Evolutionary conservation across 2,113 vertebrate species (phyloP).

Genomic region (Alethe castanea): DNA sequence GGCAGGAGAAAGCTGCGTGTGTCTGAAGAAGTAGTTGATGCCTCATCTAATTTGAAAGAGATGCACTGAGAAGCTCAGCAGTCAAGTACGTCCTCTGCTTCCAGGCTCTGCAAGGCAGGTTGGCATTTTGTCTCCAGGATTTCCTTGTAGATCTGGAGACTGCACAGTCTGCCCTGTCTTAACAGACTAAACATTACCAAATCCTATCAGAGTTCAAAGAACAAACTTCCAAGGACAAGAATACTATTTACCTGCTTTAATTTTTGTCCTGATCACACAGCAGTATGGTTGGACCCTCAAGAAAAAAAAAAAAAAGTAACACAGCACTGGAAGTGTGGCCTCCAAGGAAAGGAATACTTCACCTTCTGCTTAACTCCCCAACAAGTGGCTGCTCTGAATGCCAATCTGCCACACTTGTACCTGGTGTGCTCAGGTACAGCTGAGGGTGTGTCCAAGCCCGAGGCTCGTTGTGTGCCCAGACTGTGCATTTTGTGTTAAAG

Average conservation of each 20-base stretch:
- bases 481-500: neutral
- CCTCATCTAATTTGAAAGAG: neutral
- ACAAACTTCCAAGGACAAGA: neutral
- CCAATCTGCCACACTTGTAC: neutral
- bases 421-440: neutral
- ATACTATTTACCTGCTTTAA: neutral
- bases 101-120: neutral
- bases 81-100: neutral
- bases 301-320: neutral
- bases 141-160: neutral
- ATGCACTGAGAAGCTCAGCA: neutral
- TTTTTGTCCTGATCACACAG: neutral
- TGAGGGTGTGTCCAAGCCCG: fast-evolving
- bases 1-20: neutral
- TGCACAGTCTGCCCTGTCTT: neutral
- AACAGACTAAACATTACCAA: neutral
- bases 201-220: neutral
- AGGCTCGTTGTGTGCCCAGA: neutral
- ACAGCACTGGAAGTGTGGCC: neutral
- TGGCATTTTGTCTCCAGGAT: neutral
- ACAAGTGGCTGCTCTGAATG: neutral
- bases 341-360: neutral
- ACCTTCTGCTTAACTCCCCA: neutral
- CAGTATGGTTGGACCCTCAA: neutral
- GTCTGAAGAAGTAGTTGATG: neutral